These are phyloP conservation scores for Dipodomys stephensi DNA, from an alignment of 2,113 vertebrate species.

Conservation along the genomic window DNA sequence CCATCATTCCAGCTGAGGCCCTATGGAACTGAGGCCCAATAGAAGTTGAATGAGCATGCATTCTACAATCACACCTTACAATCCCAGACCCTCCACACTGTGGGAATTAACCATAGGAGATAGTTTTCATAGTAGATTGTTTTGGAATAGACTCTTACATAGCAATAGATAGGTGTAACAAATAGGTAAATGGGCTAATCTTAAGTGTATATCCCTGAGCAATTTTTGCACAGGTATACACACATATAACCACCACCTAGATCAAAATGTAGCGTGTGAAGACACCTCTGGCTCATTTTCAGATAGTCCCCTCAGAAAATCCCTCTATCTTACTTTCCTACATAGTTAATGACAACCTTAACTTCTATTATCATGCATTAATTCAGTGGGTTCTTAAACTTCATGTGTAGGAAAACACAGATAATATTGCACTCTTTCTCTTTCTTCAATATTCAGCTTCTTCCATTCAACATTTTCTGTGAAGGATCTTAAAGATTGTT, in stretches of 20 bases:
- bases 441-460: neutral
- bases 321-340: rapidly evolving
- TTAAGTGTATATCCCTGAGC: neutral
- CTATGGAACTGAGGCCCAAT: neutral
- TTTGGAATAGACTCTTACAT: neutral
- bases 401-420: neutral
- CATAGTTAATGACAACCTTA: neutral
- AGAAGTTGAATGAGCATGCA: neutral
- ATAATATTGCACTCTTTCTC: neutral
- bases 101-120: neutral
- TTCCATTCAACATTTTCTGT: neutral
- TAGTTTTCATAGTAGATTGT: neutral
- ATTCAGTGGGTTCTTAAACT: neutral
- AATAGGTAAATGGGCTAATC: neutral
- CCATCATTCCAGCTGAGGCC: neutral
- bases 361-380: neutral
- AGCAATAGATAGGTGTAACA: neutral
- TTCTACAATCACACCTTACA: neutral
- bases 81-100: too few relatives aligned
- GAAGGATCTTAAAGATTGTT: neutral
- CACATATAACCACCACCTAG: neutral
- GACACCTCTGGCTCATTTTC: too few relatives aligned
- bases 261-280: neutral
- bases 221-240: neutral
- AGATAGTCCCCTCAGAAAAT: neutral